Base-by-base conservation (phyloP, 2,797 vertebrate species). In the Oophaga sylvatica region DNA sequence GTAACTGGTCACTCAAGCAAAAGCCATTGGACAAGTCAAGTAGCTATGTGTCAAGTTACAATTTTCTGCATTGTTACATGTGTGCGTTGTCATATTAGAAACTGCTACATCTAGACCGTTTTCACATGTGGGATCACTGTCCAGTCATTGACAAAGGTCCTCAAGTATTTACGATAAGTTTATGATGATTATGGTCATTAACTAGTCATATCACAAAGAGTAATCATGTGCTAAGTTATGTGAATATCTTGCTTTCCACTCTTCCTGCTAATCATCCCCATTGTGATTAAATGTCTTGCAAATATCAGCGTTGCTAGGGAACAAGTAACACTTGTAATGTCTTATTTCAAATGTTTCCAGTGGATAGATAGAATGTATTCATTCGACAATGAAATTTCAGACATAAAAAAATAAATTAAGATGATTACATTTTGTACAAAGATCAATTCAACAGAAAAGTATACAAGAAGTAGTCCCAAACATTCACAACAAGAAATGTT, bases 181-280 rank as follows among this genome's bases (percentile, higher is more conserved):
- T 45, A 73, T 71, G 15, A 53, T n/a, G 73, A 71, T n/a, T 76
- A n/a, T 48, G 45, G 73, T 48, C 73, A 48, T 53, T 76, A 53
- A 53, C 20, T 76, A 53, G 31, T 35, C 73, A 48, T 45, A 20
- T 45, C 15, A 5, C 11, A 48, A 48, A 76, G 19, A 20, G 45
- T 20, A 76, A 76, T 77, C 78, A 77, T 77, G 45, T 75, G 75
- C 75, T 56, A 77, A 77, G 75, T 77, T 77, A 56, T 77, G 48
- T 65, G 80, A 67, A 81, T 53, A 67, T 67, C 20, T 65, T 81
- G 41, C 53, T 81, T 81, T 48, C 62, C 48, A 26, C 45, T 77
- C 48, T 53, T 67, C 62, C 80, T 26, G 45, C 62, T 83, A 70
- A 70, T 71, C 48, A 57, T 82, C 35, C 57, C 67, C 81, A 57